Base-by-base conservation (phyloP, 2,888 invertebrate genomes). In the Coenonympha glycerion region DNA sequence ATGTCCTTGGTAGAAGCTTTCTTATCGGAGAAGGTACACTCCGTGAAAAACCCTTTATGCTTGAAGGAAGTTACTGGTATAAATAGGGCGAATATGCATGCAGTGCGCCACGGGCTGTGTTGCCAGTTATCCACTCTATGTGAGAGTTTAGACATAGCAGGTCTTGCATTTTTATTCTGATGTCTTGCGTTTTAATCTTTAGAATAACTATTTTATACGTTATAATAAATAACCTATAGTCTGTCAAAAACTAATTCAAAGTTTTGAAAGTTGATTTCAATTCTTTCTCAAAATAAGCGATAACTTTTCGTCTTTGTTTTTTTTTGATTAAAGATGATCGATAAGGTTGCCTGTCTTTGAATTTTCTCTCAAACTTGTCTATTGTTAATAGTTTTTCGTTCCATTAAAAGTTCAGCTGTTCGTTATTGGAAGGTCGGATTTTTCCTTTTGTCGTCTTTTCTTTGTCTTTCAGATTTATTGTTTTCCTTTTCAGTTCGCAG, bases 381-480 rank as follows among this genome's bases (percentile, higher is more conserved):
- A 64, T 70, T 62, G 67, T 68, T 70, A 72, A 71, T 70, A 73
- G 70, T 61, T 63, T 59, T 56, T 52, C 45, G 46, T 53, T 44
- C 65, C 65, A 65, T 66, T 66, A 66, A 66, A 66, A 66, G 58
- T 66, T 66, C 45, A 42, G 48, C 30, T 57, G 57, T 64, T 66
- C 61, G 61, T 62, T 66, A 64, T 62, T 62, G 57, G 51, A 57
- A 56, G 55, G 54, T 59, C 55, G 56, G 54, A 58, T 53, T 58
- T 60, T 51, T 56, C 46, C 49, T 42, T 58, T 57, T 59, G 58
- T 59, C 45, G 39, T 31, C 30, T 40, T 37, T 50, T 37, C 52
- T 57, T 61, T 58, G 55, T 59, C 50, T 63, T 55, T 47, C 42
- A 46, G 58, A 56, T 56, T 56, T 60, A 58, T 61, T 58, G 56